These are phyloP conservation scores for Ceyx cyanopectus DNA, from an alignment of 2,113 vertebrate genomes.

Conservation along the genomic window DNA sequence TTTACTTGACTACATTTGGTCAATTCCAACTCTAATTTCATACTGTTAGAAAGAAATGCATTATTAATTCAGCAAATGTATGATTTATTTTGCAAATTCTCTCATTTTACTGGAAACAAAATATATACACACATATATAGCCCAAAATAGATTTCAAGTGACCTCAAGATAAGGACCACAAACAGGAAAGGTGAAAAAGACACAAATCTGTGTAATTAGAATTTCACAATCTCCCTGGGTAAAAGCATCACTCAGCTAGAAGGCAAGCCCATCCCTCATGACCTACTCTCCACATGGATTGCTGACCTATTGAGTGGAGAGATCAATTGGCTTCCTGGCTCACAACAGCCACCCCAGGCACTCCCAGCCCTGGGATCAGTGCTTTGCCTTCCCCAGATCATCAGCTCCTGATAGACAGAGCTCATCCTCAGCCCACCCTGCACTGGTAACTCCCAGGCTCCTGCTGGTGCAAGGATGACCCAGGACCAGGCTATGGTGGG, in stretches of 20 bases:
- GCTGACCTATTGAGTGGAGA: neutral
- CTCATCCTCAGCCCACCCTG: neutral
- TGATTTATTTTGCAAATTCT: neutral
- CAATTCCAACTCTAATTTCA: neutral
- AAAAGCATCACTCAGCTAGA: neutral
- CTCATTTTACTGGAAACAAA: neutral
- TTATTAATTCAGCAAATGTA: neutral
- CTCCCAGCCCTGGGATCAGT: neutral
- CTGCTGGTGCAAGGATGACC: neutral
- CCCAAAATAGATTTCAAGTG: neutral
- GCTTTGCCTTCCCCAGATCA: neutral
- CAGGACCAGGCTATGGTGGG: neutral
- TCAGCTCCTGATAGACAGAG: rapidly evolving
- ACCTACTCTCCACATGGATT: neutral
- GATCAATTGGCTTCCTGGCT: conserved; percentile 29
- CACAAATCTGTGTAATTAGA: neutral
- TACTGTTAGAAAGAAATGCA: neutral
- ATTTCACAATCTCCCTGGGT: neutral
- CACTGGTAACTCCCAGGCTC: neutral
- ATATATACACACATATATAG: rapidly evolving
- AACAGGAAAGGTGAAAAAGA: neutral
- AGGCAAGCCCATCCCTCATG: neutral
- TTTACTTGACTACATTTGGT: neutral
- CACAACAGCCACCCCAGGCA: neutral
- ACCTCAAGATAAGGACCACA: neutral